Base-by-base conservation (phyloP, 1,140 invertebrate genomes). In the Drosophila albomicans region DNA sequence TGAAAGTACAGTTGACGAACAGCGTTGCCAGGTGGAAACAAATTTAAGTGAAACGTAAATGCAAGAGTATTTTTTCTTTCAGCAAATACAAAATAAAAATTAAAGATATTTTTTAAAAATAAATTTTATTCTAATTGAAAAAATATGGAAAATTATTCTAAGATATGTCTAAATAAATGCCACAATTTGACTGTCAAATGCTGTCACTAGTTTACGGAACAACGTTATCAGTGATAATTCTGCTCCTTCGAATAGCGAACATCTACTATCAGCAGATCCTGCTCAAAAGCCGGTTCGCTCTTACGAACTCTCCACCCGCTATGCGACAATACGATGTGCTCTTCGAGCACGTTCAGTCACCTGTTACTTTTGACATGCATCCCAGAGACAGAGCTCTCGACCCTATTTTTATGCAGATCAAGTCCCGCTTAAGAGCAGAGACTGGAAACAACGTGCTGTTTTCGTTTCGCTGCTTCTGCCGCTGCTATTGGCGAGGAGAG, bases 371-470 rank as follows among this genome's bases (percentile, higher is more conserved):
- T 78, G 80, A 80, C 76, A 79, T 70, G 56, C 61, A 87, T 84
- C 77, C 72, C 84, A 75, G 75, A 86, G 67, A 75, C 63, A 65
- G 63, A 68, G 63, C 20, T 25, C 66, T 68, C 81, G 78, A 89
- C 85, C 82, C 85, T 82, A 82, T 78, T 87, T 82, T 82, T 81
- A 89, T 88, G 84, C 85, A 88, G 84, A 88, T 88, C 84, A 88
- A 88, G 85, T 89, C 84, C 84, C 81, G 84, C 84, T 88, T 84
- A 84, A 88, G 84, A 88, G 84, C 81, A 70, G 54, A 81, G 57
- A 64, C 65, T 45, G 45, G 45, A 52, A 61, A 71, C 58, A 65
- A 67, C 64, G 30, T 56, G 56, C 30, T 69, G 20, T 25, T 25
- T 25, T 25, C 20, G 20, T 25, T 25, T 25, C 20, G 20, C 3